Conservation (phyloP, 2,888 invertebrate species). For the Hofmannophila pseudospretella region DNA sequence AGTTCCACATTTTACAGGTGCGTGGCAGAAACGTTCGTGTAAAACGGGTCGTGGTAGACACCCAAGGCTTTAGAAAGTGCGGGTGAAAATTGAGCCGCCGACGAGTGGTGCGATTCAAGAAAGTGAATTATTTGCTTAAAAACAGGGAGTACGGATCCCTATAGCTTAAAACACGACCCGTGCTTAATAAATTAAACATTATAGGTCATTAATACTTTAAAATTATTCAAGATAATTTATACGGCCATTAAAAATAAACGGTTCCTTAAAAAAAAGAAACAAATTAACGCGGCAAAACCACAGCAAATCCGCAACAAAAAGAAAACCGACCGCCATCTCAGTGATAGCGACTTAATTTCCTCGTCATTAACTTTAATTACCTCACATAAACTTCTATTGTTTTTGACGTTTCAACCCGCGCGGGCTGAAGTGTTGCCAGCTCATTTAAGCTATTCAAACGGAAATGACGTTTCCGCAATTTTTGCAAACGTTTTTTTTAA, state of each 20-base stretch:
- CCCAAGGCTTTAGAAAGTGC: too few relatives aligned
- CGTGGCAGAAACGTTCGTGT: too few relatives aligned
- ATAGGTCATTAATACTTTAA: too few relatives aligned
- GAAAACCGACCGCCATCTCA: conserved; percentile 27
- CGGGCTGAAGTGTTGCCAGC: conserved; percentile 42
- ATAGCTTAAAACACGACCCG: too few relatives aligned
- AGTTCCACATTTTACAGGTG: too few relatives aligned
- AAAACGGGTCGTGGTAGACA: too few relatives aligned
- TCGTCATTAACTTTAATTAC: conserved; percentile 54
- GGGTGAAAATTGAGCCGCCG: too few relatives aligned
- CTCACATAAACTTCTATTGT: conserved; percentile 58
- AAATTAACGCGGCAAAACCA: conserved; percentile 22
- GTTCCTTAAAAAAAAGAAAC: conserved; percentile 26
- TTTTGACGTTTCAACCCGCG: conserved; percentile 29
- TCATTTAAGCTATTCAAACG: conserved; percentile 41
- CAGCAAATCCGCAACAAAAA: conserved; percentile 29
- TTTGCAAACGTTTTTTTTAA: conserved; percentile 26
- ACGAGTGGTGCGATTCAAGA: too few relatives aligned
- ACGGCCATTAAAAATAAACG: background rate
- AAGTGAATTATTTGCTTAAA: too few relatives aligned
- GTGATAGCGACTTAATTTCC: conserved; percentile 55
- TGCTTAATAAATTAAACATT: too few relatives aligned
- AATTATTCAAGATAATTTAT: conserved; percentile 5
- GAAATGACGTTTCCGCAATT: conserved; percentile 46
- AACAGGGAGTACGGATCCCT: too few relatives aligned